Evolutionary conservation across 2,113 vertebrate genomes (phyloP), one percentile per base, ranked within the genome.

Genomic region (Vulpes lagopus): DNA sequence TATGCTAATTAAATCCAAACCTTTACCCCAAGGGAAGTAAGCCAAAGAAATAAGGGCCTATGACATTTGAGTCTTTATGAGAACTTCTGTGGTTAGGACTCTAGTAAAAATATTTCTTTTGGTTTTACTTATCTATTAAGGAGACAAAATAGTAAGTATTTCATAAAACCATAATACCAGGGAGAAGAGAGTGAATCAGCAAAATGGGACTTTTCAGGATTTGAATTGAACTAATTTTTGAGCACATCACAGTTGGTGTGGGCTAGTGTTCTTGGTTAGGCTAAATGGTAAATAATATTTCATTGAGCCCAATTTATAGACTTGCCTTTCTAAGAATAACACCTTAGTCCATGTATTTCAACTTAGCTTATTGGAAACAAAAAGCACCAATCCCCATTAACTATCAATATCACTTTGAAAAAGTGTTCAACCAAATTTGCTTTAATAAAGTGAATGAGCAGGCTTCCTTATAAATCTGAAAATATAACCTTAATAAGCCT

Each of bases 381-480:
- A 65, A 96, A 83, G 27, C 19, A 35, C 17, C 91, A 80, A 78
- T 67, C 4, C 6, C 8, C 11, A 38, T 25, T 74, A 89, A 73
- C 38, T 59, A 89, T 78, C 32, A 57, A 82, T 32, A 91, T 64
- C 51, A 69, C 57, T 86, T 89, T 79, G 71, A 89, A 97, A 91
- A 85, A 71, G 3, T 43, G 9, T 83, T 91, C n/a, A 16, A 73
- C 1, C 25, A 96, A 83, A 30, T 86, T 79, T 32, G 19, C 15
- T 67, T 93, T 73, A 51, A 51, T 22, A 57, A 96, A 94, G 55
- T 78, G 27, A 84, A 55, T 71, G 32, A 93, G 19, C 76, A 8
- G 1, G 3, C 27, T 94, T 92, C n/a, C 55, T 85, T 81, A 60
- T 16, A 69, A 84, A 51, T 78, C 17, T 6, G 22, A n/a, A 97